Evolutionary conservation across 2,113 vertebrate genomes (phyloP).

Genomic region (Perca schrenkii): DNA sequence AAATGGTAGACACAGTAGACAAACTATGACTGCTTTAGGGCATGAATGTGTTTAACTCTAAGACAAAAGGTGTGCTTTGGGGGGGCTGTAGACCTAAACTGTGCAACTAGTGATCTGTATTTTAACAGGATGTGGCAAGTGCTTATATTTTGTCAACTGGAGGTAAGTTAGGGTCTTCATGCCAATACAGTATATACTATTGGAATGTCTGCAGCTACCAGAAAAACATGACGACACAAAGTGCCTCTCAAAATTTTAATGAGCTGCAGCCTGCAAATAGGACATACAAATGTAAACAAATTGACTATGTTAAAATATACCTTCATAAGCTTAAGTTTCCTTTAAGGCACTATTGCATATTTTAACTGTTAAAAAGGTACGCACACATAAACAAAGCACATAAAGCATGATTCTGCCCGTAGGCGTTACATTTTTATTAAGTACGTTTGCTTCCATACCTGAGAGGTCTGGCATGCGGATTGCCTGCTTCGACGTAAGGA

Average conservation of each 20-base stretch:
- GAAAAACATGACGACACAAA: background rate
- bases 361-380: background rate
- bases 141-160: background rate
- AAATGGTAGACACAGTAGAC: background rate
- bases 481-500: conserved; percentile 99
- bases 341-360: background rate
- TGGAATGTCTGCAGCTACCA: background rate
- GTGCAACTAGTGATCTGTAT: background rate
- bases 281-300: background rate
- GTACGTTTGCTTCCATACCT: conserved; percentile 84
- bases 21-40: background rate
- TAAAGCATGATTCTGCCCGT: background rate
- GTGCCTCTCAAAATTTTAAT: background rate
- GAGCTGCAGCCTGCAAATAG: background rate
- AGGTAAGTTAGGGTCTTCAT: background rate
- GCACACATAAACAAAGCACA: background rate
- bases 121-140: too few species aligned
- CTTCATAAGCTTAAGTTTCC: background rate
- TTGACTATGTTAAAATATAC: background rate
- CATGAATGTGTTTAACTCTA: background rate
- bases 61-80: background rate
- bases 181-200: background rate
- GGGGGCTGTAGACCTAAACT: background rate
- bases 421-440: background rate
- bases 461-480: conserved; percentile 98